phyloP scores from a whole-genome alignment of 2,113 vertebrate species.

The Petaurus breviceps region DNA sequence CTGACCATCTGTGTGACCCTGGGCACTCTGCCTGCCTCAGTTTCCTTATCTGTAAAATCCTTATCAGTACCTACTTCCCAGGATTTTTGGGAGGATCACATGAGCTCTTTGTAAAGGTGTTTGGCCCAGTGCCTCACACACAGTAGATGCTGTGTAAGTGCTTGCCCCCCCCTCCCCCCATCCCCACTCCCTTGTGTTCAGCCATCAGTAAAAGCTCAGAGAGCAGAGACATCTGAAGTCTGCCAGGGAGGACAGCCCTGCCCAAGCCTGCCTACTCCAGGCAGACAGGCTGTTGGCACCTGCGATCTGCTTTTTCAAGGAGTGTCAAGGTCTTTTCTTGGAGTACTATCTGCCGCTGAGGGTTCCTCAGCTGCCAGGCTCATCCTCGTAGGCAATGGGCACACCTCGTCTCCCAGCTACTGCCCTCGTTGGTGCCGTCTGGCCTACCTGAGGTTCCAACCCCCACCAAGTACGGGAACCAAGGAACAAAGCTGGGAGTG shows the following conservation, averaged over 20 bases:
- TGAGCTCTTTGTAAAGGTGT: neutral
- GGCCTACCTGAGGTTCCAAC: slow-evolving; percentile 91
- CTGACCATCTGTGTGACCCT: neutral
- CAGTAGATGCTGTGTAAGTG: neutral
- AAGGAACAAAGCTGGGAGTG: slow-evolving; percentile 90
- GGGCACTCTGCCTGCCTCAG: neutral
- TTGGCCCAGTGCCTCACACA: neutral
- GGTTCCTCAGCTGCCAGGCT: slow-evolving; percentile 76
- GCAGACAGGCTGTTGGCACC: neutral
- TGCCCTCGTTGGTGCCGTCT: slow-evolving; percentile 89
- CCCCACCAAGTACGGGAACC: slow-evolving; percentile 93
- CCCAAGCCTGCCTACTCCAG: neutral
- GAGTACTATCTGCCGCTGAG: neutral
- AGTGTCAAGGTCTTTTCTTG: neutral
- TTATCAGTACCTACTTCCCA: neutral
- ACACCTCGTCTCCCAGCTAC: slow-evolving; percentile 92
- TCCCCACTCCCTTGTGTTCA: neutral
- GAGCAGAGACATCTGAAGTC: too few relatives aligned
- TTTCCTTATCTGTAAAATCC: neutral
- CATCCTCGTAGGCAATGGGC: slow-evolving; percentile 96
- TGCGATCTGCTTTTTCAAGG: neutral
- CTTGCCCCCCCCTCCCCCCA: neutral
- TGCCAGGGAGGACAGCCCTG: neutral
- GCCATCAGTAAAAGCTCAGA: neutral
- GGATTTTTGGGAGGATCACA: neutral